These are phyloP conservation scores for Philaenus spumarius DNA, from an alignment of 1,140 invertebrate species.

Conservation along the genomic window DNA sequence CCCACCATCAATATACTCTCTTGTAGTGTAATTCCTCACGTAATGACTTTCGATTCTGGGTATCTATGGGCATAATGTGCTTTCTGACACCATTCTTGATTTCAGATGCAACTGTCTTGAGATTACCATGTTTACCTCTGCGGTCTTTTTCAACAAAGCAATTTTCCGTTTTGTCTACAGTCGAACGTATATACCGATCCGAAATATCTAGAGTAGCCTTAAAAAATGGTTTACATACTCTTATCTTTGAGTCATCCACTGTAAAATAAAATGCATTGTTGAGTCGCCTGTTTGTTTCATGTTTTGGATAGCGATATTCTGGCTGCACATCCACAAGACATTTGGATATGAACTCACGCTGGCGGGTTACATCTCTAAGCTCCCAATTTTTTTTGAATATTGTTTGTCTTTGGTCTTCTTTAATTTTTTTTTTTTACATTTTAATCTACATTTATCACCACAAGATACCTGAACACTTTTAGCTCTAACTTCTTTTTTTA, in stretches of 20 bases:
- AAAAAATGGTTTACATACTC: conserved; percentile 24
- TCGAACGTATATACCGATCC: conserved; percentile 18
- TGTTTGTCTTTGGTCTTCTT: background rate
- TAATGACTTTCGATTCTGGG: conserved; percentile 25
- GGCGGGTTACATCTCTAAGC: background rate
- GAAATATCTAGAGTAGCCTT: conserved; percentile 22
- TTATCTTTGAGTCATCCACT: background rate
- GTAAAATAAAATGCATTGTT: conserved; percentile 18
- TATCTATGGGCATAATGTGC: conserved; percentile 25
- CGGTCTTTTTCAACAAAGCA: conserved; percentile 7
- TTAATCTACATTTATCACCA: conserved; percentile 7
- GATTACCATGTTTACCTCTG: conserved; percentile 22
- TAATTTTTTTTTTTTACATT: conserved; percentile 8
- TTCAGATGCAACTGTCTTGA: conserved; percentile 3
- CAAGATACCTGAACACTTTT: background rate
- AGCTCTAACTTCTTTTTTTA: background rate
- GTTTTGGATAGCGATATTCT: background rate
- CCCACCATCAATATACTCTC: conserved; percentile 23
- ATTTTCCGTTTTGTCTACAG: conserved; percentile 9
- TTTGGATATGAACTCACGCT: conserved; percentile 4
- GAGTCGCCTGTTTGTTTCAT: conserved; percentile 13
- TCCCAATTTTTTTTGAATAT: conserved; percentile 8
- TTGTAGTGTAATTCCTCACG: conserved; percentile 1
- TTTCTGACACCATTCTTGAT: conserved; percentile 13
- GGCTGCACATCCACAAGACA: conserved; percentile 1